phyloP scores from a whole-genome alignment of 2,888 invertebrate genomes.

The Seira musarum region DNA sequence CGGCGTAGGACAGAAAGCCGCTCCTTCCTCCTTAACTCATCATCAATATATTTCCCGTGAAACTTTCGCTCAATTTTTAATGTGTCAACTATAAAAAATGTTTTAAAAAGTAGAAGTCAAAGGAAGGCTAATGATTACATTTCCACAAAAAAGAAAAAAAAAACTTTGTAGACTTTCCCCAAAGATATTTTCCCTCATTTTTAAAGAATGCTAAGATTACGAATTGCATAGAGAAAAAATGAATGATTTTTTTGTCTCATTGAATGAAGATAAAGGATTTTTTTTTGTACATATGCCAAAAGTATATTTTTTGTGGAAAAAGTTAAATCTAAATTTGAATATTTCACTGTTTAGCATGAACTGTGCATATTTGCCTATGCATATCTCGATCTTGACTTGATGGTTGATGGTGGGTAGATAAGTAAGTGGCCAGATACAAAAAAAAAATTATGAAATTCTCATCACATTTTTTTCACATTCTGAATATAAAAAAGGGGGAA shows the following conservation, averaged over 20 bases:
- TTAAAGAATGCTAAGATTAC: conserved; percentile 47
- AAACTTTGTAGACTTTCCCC: conserved; percentile 26
- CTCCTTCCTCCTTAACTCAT: conserved; percentile 23
- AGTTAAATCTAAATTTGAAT: conserved; percentile 29
- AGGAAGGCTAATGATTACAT: conserved; percentile 54
- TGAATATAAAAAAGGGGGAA: conserved; percentile 11
- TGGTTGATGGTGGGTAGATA: conserved; percentile 14
- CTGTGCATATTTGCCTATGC: background rate
- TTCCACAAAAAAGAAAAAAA: background rate
- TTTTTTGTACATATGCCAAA: conserved; percentile 15
- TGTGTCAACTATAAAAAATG: conserved; percentile 33
- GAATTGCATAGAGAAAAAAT: conserved; percentile 6
- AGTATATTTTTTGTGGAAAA: background rate
- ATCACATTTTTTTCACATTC: conserved; percentile 15
- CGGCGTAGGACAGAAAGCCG: conserved; percentile 16
- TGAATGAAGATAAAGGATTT: background rate
- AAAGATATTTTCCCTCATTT: conserved; percentile 12
- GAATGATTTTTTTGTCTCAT: conserved; percentile 9
- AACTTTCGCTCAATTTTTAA: conserved; percentile 51
- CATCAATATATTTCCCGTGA: conserved; percentile 50
- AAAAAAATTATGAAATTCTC: conserved; percentile 37
- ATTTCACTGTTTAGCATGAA: conserved; percentile 4
- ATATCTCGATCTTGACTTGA: too few species aligned
- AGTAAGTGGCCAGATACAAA: conserved; percentile 27
- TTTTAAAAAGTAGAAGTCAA: background rate